Evolutionary conservation across 2,888 invertebrate genomes (phyloP).

Genomic region (Cremastinae sp.): DNA sequence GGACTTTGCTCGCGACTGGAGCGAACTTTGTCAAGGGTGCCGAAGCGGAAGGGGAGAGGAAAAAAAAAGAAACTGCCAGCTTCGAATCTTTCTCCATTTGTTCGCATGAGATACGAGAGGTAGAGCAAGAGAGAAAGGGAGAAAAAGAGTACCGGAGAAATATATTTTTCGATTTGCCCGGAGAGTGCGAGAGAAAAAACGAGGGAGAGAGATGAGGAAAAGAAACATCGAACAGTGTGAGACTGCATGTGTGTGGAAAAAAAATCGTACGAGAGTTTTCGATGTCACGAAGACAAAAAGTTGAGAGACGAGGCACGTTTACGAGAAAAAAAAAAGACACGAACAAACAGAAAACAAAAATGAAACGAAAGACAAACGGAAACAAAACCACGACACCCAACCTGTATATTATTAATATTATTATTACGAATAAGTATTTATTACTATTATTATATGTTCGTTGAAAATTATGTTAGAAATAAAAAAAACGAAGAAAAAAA

Average conservation of each 20-base stretch:
- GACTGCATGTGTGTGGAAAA: conserved; percentile 9
- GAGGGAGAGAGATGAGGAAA: conserved; percentile 14
- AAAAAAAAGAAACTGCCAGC: conserved; percentile 3
- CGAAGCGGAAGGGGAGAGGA: too few species aligned
- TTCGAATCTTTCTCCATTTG: conserved; percentile 22
- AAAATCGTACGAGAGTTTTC: conserved; percentile 52
- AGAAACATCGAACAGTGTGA: conserved; percentile 26
- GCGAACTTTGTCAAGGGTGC: neutral
- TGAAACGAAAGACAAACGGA: conserved; percentile 28
- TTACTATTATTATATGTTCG: conserved; percentile 75
- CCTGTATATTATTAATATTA: conserved; percentile 73
- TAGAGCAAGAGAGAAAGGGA: conserved; percentile 5
- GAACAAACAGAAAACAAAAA: conserved; percentile 44
- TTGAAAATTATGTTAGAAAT: conserved; percentile 77
- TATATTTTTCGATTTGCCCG: conserved; percentile 49
- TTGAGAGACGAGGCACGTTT: conserved; percentile 52
- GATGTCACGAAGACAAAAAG: conserved; percentile 65
- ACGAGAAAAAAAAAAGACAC: conserved; percentile 41
- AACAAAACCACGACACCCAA: conserved; percentile 49
- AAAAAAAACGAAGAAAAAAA: conserved; percentile 64
- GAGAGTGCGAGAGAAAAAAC: conserved; percentile 4
- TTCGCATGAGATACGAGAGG: conserved; percentile 26
- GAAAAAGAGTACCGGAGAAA: conserved; percentile 31
- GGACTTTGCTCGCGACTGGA: neutral
- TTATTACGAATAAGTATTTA: conserved; percentile 66